A percentile compares a stretch with the other conserved stretches of the same genome.
Evolutionary conservation across 2,888 invertebrate genomes (phyloP).

Genomic region (Chloromyia formosa): DNA sequence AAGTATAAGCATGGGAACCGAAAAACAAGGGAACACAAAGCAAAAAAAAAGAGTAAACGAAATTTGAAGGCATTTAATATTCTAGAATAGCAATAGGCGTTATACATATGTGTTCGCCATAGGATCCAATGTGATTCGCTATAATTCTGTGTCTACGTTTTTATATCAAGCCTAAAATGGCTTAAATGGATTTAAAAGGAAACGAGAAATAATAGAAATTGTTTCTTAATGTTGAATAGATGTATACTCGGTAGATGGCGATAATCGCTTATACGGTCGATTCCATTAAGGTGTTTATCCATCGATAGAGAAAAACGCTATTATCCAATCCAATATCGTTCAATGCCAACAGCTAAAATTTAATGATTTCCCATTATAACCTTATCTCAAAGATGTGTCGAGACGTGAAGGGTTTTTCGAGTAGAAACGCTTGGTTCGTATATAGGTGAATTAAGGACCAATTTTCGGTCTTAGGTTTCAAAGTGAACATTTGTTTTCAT

Average conservation of each 20-base stretch:
- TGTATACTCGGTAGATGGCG: not conserved
- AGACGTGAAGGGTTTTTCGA: not conserved
- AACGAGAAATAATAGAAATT: slow-evolving; percentile 20
- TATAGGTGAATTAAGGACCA: too few species aligned
- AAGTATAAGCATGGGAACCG: slow-evolving; percentile 6
- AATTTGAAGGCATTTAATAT: slow-evolving; percentile 35
- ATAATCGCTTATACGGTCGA: not conserved
- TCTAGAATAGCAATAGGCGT: slow-evolving; percentile 17
- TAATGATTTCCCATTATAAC: slow-evolving; percentile 31
- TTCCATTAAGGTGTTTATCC: slow-evolving; percentile 36
- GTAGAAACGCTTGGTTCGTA: too few species aligned
- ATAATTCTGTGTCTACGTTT: slow-evolving; percentile 12
- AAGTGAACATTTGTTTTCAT: too few species aligned
- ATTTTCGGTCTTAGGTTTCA: too few species aligned
- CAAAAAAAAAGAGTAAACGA: not conserved
- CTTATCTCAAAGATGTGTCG: slow-evolving; percentile 9
- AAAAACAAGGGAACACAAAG: not conserved
- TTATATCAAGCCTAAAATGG: not conserved
- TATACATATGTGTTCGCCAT: not conserved
- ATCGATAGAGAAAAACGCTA: not conserved
- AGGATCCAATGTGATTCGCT: not conserved
- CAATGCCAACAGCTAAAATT: slow-evolving; percentile 29
- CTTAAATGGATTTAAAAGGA: slow-evolving; percentile 24
- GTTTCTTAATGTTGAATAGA: slow-evolving; percentile 2
- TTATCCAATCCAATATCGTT: slow-evolving; percentile 18